Conservation (phyloP, 2,113 vertebrate species). For the Eonycteris spelaea region DNA sequence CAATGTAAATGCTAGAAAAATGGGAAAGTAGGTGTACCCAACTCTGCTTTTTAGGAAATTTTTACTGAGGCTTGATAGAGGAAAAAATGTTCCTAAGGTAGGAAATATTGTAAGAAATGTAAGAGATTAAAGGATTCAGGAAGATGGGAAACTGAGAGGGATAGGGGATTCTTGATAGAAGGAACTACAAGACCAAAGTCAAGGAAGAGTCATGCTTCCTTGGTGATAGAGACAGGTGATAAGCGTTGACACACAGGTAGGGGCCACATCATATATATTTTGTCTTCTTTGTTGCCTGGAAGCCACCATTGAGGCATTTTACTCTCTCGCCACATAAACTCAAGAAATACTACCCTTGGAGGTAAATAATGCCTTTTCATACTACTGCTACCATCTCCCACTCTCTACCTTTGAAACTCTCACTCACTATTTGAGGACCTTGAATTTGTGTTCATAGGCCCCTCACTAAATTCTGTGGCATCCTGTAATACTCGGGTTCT, state of each 20-base stretch:
- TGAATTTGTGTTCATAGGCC: neutral
- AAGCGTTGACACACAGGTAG: neutral
- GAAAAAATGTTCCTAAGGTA: neutral
- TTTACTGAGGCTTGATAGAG: neutral
- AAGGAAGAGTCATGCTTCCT: neutral
- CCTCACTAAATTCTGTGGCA: conserved; percentile 23
- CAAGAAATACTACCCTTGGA: neutral
- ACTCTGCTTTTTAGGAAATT: neutral
- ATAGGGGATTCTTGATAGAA: neutral
- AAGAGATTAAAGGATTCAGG: neutral
- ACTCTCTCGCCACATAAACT: neutral
- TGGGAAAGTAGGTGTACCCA: neutral
- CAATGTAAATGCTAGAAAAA: neutral
- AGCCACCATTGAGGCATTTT: neutral
- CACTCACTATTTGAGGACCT: neutral
- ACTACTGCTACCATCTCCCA: neutral
- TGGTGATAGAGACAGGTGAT: neutral
- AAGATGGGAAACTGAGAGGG: neutral
- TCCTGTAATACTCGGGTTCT: neutral
- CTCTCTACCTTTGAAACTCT: neutral
- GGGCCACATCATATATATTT: neutral
- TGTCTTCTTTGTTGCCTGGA: neutral
- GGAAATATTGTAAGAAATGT: neutral
- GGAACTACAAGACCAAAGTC: neutral
- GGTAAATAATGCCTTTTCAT: neutral